Evolutionary conservation across 2,113 vertebrate genomes (phyloP), one percentile per base, ranked within the genome.

Genomic region (Vombatus ursinus): DNA sequence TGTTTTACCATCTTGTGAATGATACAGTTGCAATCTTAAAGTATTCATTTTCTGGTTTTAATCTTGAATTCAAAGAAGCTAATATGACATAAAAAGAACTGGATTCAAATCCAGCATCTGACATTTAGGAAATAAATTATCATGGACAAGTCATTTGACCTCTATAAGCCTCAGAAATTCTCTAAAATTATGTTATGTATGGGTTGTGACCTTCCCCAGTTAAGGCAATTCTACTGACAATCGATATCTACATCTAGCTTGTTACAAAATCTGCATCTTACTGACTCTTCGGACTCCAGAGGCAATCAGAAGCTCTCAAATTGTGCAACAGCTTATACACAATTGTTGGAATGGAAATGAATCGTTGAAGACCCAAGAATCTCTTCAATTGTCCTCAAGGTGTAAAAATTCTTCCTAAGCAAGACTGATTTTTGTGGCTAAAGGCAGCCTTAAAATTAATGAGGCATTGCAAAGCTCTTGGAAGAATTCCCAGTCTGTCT

Each of bases 401-500:
- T 92, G 53, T 94, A 97, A 97, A 57, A 94, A 96, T 44, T 92
- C 96, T 97, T 97, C 50, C 92, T 44, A 97, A 96, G 77, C 53
- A 97, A 95, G 49, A 91, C 92, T 25, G 51, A 94, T 95, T 61
- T 95, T 68, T 90, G 52, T 92, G 52, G 37, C 91, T 97, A 92
- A 98, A 97, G 11, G 68, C 96, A 48, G 93, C 90, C 95, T 98
- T 98, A 98, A 98, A 98, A 97, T 95, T 97, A 98, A 98, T 92
- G 95, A 98, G 94, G 96, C 91, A 90, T 7, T 8, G 53, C 26
- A 95, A 51, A 93, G 52, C 51, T 98, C 89, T 96, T 98, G 96
- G 96, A 98, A 98, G 95, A 97, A 68, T 95, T 98, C 96, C 94
- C 90, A 97, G 44, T 95, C 52, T 93, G 97, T 98, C 94, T 94